Evolutionary conservation across 1,140 invertebrate species (phyloP), one percentile per base, ranked within the genome.

Genomic region (Lasioglossum albipes): DNA sequence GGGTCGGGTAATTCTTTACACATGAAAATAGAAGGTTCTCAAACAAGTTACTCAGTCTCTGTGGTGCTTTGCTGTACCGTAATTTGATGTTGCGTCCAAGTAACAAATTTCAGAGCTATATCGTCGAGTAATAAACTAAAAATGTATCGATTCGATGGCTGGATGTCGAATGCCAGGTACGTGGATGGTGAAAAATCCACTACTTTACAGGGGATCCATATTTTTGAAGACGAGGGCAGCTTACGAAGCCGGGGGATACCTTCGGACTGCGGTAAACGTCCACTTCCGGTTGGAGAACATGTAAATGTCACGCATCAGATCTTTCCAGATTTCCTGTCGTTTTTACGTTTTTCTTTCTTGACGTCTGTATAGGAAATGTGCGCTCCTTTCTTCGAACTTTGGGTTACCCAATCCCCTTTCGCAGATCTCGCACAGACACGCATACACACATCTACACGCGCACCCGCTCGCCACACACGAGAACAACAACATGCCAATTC

Each of bases 231-330:
- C 70, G 31, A 45, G 77, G 18, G 18, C 70, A 74, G 62, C 77
- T 66, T 36, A 36, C 77, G 71, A 74, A 72, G 70, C 42, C 70
- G 71, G 77, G 66, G 77, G 77, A 74, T 74, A 79, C 71, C 49
- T 52, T 59, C 71, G 77, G 77, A 79, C 45, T 42, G 6, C 66
- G 7, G 52, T 49, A 27, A 57, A 22, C 66, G 16, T 12, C 66
- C 66, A 18, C 70, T 79, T 67, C 77, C 77, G 77, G 77, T 72
- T 36, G 62, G 52, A 66, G 52, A 74, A 74, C 77, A 79, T 74
- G 77, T 79, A 79, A 79, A 66, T 79, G 62, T 74, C 65, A 79
- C 52, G n/a, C 62, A 68, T 79, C 71, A 79, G 65, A 16, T 79
- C 16, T 52, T 74, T 64, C 31, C 22, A 20, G 27, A 36, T 6